A percentile compares a stretch with the other conserved stretches of the same genome.
Conservation (phyloP, 2,888 invertebrate species). For the Macropis europaea region DNA sequence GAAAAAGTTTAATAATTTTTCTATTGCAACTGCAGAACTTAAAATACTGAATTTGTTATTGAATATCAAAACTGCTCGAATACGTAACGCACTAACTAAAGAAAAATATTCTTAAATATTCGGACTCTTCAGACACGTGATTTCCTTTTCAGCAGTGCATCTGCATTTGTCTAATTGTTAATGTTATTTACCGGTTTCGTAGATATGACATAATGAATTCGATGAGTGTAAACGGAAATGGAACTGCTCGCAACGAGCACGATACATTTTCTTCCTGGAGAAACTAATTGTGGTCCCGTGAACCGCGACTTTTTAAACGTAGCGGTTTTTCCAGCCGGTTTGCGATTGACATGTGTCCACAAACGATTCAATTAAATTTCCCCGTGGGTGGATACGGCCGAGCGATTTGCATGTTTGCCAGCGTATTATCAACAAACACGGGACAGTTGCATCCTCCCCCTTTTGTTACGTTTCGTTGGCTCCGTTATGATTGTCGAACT, state of each 20-base stretch:
- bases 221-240: too few relatives aligned
- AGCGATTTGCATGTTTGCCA: constrained; percentile 24
- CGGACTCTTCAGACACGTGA: too few relatives aligned
- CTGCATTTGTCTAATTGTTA: too few relatives aligned
- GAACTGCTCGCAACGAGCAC: background rate
- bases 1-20: too few relatives aligned
- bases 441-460: constrained; percentile 1
- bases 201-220: too few relatives aligned
- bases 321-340: constrained; percentile 48
- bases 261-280: background rate
- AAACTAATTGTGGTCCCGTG: constrained; percentile 6
- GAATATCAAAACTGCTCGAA: too few relatives aligned
- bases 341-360: constrained; percentile 51
- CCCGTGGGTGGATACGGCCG: constrained; percentile 33
- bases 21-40: too few relatives aligned
- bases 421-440: constrained; percentile 41
- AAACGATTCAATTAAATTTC: constrained; percentile 59
- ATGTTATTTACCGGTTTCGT: too few relatives aligned
- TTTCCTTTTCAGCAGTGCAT: too few relatives aligned
- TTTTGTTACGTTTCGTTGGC: constrained; percentile 41
- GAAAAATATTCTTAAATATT: too few relatives aligned
- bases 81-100: too few relatives aligned
- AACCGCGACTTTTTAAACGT: constrained; percentile 19
- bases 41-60: too few relatives aligned
- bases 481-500: constrained; percentile 42